Base-by-base conservation (phyloP, 2,888 invertebrate species). In the Sinhomidia bicolor region DNA sequence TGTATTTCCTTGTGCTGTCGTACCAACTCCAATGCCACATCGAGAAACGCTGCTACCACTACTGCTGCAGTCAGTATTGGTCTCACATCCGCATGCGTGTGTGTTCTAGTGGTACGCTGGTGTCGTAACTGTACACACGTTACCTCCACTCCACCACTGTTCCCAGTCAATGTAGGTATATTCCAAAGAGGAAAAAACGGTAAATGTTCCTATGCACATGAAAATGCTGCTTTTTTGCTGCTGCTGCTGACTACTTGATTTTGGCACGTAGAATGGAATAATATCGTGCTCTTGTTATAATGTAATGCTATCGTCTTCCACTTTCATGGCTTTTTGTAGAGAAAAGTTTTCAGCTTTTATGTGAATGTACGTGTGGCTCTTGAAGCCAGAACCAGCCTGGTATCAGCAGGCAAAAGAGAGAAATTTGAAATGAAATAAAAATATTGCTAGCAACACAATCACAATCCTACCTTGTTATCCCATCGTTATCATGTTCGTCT, bases 321-420 rank as follows among this genome's bases (percentile, higher is more conserved):
- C 60, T 79, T 57, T 60, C 79, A 79, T 60, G 79, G 60, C 41
- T 65, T 82, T 57, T 68, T 54, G 76, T 14, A 68, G 32, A 41
- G 79, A 79, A 79, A 79, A 60, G 23, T 36, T 44, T 79, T 60
- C 20, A 23, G 60, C 41, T 57, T 60, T 36, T 60, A 79, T 71
- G 29, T 36, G 76, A 41, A 76, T 84, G 76, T 60, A 76, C 29
- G 60, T 74, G 74, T 41, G 84, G n/a, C n/a, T 84, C 23, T 44
- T 6, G 60, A 60, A 41, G 44, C 60, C 76, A 76, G 84, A 84
- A 14, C n/a, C 51, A 84, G 84, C 84, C 84, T 84, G 84, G 84
- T 74, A 84, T 84, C 84, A 84, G 84, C 84, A 76, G 84, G 84
- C 76, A 12, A 7, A 83, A 54, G 71, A 83, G 71, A 44, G 68